Base-by-base conservation (phyloP, 2,113 vertebrate species). In the Clarias macrocephalus region DNA sequence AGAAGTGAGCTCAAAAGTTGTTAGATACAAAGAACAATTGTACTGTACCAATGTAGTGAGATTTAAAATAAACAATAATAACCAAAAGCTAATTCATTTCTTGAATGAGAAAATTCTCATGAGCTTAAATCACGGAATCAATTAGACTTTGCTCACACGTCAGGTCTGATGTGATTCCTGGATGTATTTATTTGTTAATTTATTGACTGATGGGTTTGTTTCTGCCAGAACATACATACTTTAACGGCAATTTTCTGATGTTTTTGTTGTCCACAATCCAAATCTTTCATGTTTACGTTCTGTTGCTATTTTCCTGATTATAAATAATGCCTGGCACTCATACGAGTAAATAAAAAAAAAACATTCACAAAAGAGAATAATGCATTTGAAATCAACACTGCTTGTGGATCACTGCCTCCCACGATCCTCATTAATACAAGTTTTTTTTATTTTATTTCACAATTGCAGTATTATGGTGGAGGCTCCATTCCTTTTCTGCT, bases 1-100 rank as follows among this genome's bases (percentile, higher is more conserved):
- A 33, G 80, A n/a, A 68, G 30, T 62, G 33, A 73, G 59, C 70
- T 83, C 72, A 89, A 85, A 85, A 85, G 76, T 79, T 86, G 89
- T 65, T 25, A 82, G 72, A 62, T 28, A 25, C 33, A 60, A 77
- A 62, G 70, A 54, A 10, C 62, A 54, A 37, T 65, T 11, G 52
- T 5, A 48, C 48, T 48, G 48, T 48, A 19, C 60, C 60, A 82
- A 19, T 42, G 80, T 62, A 81, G 56, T 37, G 33, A 63, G 21
- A 13, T n/a, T 54, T 37, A 59, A 11, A 23, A 83, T 28, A 57
- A 57, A 11, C 21, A 83, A n/a, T n/a, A n/a, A n/a, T n/a, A n/a
- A n/a, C n/a, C n/a, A n/a, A n/a, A n/a, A n/a, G n/a, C n/a, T n/a
- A n/a, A n/a, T n/a, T n/a, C n/a, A n/a, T 56, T 16, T 28, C 25